A percentile compares a stretch with the other conserved stretches of the same genome.
Conservation (phyloP, 1,140 invertebrate species). For the Calephelis nemesis region DNA sequence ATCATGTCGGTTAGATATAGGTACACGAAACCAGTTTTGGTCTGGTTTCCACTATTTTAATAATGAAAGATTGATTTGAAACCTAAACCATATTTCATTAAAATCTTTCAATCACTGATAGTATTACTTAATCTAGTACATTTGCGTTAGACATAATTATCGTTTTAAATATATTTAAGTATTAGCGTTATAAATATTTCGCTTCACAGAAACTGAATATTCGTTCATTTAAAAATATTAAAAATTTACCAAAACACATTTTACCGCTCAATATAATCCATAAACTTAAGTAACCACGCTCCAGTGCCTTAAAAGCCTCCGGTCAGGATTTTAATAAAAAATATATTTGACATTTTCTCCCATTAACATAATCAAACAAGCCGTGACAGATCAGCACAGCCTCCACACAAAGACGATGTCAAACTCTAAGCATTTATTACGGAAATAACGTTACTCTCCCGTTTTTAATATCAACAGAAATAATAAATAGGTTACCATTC, state of each 20-base stretch:
- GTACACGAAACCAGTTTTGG: too few species aligned
- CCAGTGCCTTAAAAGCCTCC: constrained; percentile 51
- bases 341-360: constrained; percentile 47
- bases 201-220: too few species aligned
- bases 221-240: constrained; percentile 2
- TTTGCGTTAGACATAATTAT: too few species aligned
- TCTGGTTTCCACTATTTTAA: too few species aligned
- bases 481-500: constrained; percentile 78
- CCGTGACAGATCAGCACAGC: constrained; percentile 48
- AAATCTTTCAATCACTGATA: too few species aligned
- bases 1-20: too few species aligned
- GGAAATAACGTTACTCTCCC: constrained; percentile 49
- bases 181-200: too few species aligned
- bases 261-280: constrained; percentile 47
- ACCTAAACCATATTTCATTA: too few species aligned
- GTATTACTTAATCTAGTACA: too few species aligned
- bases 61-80: too few species aligned
- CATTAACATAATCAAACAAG: constrained; percentile 68
- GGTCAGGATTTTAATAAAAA: constrained; percentile 59
- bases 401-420: constrained; percentile 42
- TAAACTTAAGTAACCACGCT: constrained; percentile 38
- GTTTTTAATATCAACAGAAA: constrained; percentile 73
- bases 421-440: constrained; percentile 59
- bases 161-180: too few species aligned
- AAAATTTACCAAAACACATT: constrained; percentile 29